Evolutionary conservation across 2,888 invertebrate species (phyloP), one percentile per base, ranked within the genome.

Genomic region (Dicyrtomina minuta): DNA sequence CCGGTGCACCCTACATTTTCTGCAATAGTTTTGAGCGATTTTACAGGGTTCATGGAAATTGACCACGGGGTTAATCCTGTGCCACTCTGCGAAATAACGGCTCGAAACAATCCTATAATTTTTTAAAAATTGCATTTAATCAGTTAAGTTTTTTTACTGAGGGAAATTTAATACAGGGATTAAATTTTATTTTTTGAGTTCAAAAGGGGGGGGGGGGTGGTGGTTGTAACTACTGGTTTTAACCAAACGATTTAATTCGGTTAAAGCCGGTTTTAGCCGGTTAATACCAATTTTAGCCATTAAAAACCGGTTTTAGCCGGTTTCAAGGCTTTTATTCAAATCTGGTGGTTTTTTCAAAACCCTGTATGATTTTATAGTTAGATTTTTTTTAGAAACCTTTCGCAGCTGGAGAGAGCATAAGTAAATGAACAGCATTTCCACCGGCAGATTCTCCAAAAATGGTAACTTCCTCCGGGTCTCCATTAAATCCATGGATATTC

Each of bases 361-460:
- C n/a, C n/a, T n/a, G n/a, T n/a, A n/a, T n/a, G n/a, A n/a, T n/a
- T n/a, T n/a, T n/a, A n/a, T n/a, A n/a, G n/a, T n/a, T n/a, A n/a
- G n/a, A n/a, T n/a, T n/a, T n/a, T n/a, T n/a, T n/a, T n/a, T n/a
- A n/a, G n/a, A n/a, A n/a, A 66, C 66, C 66, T 56, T 66, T 66
- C 5, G 66, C 56, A 55, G 55, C 55, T 1, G 66, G 66, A 10
- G 66, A 66, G 3, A 55, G 43, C 55, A 56, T 56, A 12, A 66
- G 22, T 55, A 10, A 17, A 27, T 66, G 66, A 22, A 66, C 66
- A 2, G 66, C 26, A 10, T n/a, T 55, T 8, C 53, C 66, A 3
- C 66, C 66, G 1, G 66, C 66, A 26, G 66, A 66, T 24, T 66
- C 66, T 15, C 66, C 66, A 15, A 66, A 55, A 8, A 66, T 66